Evolutionary conservation across 2,797 vertebrate genomes (phyloP), one percentile per base, ranked within the genome.

Genomic region (Crax fasciolata): DNA sequence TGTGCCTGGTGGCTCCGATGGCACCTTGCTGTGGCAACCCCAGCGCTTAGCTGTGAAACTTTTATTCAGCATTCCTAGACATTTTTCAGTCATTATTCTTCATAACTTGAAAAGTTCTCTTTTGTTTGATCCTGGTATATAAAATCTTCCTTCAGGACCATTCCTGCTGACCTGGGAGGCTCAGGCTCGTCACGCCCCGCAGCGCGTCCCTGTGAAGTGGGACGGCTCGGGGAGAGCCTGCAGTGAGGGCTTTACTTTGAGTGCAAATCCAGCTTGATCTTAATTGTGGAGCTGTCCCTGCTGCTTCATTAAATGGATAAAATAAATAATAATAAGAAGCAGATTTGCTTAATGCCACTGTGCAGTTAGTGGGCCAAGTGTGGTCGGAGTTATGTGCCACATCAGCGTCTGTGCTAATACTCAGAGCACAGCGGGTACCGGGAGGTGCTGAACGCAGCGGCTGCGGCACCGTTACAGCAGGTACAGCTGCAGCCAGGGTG

Each of bases 111-210:
- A 35, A 35, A 35, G 35, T 35, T 35, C 8, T 35, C 35, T 35
- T 35, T 35, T 35, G 35, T 35, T 35, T 35, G 35, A 35, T 35
- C 35, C 35, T 35, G 35, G 35, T 35, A 35, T 35, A 35, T 35
- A 35, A 35, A 35, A 35, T 35, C 35, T 35, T 35, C 35, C 35
- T 94, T 71, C 75, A 44, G 93, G 89, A 86, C 46, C 93, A 57
- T 89, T 94, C 80, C 78, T 86, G 87, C 84, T 39, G 81, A 92
- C 84, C 77, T 83, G 88, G 83, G 80, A 87, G 71, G 20, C 35
- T 35, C 23, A 70, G 71, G 72, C 86, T 94, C 87, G 90, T 93
- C 94, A 94, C 93, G 79, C 84, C 88, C 74, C 92, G 90, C 88
- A 90, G 73, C 8, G 35, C 61, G 76, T 89, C 84, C 96, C 81